Conservation (phyloP, 2,888 invertebrate genomes). For the Laothoe populi region DNA sequence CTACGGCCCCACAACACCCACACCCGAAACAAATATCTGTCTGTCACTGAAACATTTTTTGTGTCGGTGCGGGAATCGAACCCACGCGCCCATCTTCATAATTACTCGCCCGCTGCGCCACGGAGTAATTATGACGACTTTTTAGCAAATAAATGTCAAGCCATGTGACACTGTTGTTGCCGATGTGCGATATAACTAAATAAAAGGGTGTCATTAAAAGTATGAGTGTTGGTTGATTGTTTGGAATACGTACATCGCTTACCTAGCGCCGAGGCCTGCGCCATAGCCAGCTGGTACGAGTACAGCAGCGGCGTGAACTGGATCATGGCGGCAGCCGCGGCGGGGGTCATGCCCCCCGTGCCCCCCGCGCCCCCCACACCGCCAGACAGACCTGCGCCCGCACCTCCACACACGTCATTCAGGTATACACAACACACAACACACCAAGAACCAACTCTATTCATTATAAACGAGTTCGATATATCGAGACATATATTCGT, state of each 20-base stretch:
- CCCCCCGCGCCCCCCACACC: constrained; percentile 82
- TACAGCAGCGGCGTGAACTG: constrained; percentile 94
- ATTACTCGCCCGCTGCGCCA: too few relatives aligned
- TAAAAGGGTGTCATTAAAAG: not conserved
- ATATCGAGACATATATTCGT: too few relatives aligned
- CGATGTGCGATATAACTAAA: too few relatives aligned
- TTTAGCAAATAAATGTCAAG: too few relatives aligned
- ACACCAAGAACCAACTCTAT: not conserved
- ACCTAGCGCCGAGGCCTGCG: constrained; percentile 87
- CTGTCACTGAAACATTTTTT: too few relatives aligned
- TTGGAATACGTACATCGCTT: constrained; percentile 71
- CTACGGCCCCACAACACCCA: too few relatives aligned
- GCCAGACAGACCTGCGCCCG: constrained; percentile 39
- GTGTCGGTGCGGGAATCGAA: too few relatives aligned
- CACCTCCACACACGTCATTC: not conserved
- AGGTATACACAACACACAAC: not conserved
- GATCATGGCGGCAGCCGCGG: constrained; percentile 94
- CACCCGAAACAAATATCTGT: too few relatives aligned
- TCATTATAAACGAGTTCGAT: too few relatives aligned
- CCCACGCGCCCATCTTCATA: too few relatives aligned
- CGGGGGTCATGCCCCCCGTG: constrained; percentile 75
- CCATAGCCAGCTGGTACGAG: constrained; percentile 95
- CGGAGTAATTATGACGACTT: too few relatives aligned
- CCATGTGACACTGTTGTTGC: too few relatives aligned
- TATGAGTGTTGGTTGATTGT: not conserved